Evolutionary conservation across 2,113 vertebrate species (phyloP).

Genomic region (Salvelinus namaycush): DNA sequence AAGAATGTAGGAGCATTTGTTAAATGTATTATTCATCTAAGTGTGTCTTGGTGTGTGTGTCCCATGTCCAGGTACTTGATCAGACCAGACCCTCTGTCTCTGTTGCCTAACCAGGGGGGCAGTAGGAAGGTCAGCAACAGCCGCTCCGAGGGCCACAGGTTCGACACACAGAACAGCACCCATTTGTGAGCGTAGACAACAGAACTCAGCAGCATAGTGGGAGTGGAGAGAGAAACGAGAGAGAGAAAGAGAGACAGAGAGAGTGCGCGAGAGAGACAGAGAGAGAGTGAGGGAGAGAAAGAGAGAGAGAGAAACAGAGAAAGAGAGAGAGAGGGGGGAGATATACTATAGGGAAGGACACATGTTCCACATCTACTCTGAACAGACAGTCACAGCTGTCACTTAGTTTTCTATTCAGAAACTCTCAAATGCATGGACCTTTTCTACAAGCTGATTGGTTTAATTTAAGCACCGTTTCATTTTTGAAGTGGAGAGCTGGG

Average conservation of each 20-base stretch:
- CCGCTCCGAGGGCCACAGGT: slow-evolving; percentile 70
- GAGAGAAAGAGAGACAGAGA: background rate
- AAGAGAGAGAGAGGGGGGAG: background rate
- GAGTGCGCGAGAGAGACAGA: background rate
- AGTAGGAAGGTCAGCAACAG: slow-evolving; percentile 68
- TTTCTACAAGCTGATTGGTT: slow-evolving; percentile 54
- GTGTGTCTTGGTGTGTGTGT: slow-evolving; percentile 31
- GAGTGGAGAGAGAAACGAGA: slow-evolving; percentile 2
- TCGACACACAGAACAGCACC: slow-evolving; percentile 77
- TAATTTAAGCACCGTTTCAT: slow-evolving; percentile 65
- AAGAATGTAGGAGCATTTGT: slow-evolving; percentile 47
- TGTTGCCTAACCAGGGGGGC: slow-evolving; percentile 72
- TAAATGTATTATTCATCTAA: slow-evolving; percentile 1
- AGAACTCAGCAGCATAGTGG: slow-evolving; percentile 20
- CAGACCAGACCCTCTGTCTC: slow-evolving; percentile 78
- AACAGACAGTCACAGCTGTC: slow-evolving; percentile 11
- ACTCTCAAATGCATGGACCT: slow-evolving; percentile 61
- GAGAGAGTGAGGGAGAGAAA: background rate
- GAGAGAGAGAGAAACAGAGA: slow-evolving; percentile 3
- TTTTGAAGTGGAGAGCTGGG: slow-evolving; percentile 56
- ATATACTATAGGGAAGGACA: background rate
- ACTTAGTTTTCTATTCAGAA: slow-evolving; percentile 5
- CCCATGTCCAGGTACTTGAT: slow-evolving; percentile 75
- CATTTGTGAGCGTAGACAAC: slow-evolving; percentile 70
- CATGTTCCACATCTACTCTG: slow-evolving; percentile 2